These are phyloP conservation scores for Neoitamus cyanurus DNA, from an alignment of 2,888 invertebrate genomes.

Conservation along the genomic window DNA sequence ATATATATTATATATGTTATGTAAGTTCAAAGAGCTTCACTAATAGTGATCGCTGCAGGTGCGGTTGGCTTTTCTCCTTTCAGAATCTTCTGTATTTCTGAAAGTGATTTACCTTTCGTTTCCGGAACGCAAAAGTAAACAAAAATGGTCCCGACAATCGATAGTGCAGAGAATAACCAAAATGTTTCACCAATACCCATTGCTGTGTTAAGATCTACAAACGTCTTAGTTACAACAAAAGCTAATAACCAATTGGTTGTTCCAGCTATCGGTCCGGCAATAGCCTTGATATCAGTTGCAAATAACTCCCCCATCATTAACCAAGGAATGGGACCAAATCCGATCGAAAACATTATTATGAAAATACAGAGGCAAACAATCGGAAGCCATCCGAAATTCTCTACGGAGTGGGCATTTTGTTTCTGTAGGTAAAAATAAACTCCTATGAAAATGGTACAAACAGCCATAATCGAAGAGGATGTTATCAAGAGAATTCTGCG, in stretches of 20 bases:
- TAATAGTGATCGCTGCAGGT: neutral
- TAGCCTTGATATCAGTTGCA: constrained; percentile 80
- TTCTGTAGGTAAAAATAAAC: constrained; percentile 72
- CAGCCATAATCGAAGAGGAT: constrained; percentile 77
- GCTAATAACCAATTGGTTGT: constrained; percentile 85
- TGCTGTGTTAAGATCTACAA: constrained; percentile 69
- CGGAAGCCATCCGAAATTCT: constrained; percentile 78
- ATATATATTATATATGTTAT: too few relatives aligned
- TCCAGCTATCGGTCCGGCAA: constrained; percentile 81
- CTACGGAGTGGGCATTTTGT: constrained; percentile 63
- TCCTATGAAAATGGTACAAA: constrained; percentile 78
- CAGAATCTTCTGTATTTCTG: constrained; percentile 63
- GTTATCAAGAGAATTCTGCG: constrained; percentile 79
- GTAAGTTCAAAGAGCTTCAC: neutral
- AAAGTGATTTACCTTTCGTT: constrained; percentile 68
- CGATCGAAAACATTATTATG: constrained; percentile 83
- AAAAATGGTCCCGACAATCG: constrained; percentile 74
- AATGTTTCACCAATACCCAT: constrained; percentile 76
- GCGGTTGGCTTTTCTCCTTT: constrained; percentile 53
- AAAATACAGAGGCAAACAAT: constrained; percentile 79
- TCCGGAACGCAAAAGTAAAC: constrained; percentile 73
- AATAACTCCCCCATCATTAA: constrained; percentile 85
- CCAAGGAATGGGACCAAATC: constrained; percentile 86
- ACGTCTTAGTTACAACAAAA: constrained; percentile 83
- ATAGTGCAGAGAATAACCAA: constrained; percentile 79